Conservation (phyloP, 1,140 invertebrate species). For the Lepidostoma basale region DNA sequence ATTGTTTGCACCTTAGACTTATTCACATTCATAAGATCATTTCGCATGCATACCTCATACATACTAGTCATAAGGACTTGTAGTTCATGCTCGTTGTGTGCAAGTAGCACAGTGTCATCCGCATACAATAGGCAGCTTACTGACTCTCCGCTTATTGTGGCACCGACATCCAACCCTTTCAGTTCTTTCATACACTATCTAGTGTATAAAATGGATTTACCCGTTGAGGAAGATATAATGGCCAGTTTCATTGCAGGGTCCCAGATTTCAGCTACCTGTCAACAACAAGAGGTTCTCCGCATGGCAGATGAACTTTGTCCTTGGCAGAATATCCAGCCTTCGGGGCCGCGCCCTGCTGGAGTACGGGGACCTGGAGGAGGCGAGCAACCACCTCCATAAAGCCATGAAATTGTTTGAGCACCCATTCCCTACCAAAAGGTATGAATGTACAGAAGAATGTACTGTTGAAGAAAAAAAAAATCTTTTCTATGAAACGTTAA, state of each 20-base stretch:
- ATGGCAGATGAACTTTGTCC: slow-evolving; percentile 49
- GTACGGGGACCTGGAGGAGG: slow-evolving; percentile 60
- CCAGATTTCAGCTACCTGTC: slow-evolving; percentile 20
- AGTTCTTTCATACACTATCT: too few relatives aligned
- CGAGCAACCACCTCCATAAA: slow-evolving; percentile 57
- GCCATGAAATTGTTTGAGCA: slow-evolving; percentile 60
- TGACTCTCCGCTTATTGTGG: too few relatives aligned
- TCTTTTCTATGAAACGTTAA: background rate
- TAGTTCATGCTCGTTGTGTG: too few relatives aligned
- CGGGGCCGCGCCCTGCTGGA: slow-evolving; percentile 60
- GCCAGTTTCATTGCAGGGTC: slow-evolving; percentile 13
- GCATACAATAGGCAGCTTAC: too few relatives aligned
- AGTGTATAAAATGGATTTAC: too few relatives aligned
- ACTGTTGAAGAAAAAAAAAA: background rate
- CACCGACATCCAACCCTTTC: too few relatives aligned
- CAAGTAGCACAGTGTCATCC: too few relatives aligned
- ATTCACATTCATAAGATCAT: too few relatives aligned
- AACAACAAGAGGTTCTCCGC: slow-evolving; percentile 23
- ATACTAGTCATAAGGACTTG: too few relatives aligned
- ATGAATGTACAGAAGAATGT: slow-evolving; percentile 13
- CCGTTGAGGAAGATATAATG: too few relatives aligned
- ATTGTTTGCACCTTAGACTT: too few relatives aligned
- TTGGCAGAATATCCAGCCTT: slow-evolving; percentile 48
- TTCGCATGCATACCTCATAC: too few relatives aligned
- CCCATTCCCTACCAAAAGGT: slow-evolving; percentile 52